Base-by-base conservation (phyloP, 2,888 invertebrate species). In the Disparrhopalites patrizii region DNA sequence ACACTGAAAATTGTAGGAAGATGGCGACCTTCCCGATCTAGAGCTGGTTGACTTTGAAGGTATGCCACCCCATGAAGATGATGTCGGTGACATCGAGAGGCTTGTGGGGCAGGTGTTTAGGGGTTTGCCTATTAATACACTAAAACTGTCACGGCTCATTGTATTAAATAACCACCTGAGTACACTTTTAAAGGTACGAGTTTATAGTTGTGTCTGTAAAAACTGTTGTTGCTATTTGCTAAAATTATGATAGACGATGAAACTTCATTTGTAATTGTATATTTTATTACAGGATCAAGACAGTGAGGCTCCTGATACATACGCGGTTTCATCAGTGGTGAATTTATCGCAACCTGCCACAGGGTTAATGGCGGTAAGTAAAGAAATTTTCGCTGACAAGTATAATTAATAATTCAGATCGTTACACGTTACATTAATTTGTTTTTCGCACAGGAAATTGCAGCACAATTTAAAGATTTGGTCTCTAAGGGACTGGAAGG, bases 271-370 rank as follows among this genome's bases (percentile, higher is more conserved):
- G 5, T 8, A 47, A 47, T 23, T 47, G 23, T 43, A 20, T 43
- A 43, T 33, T n/a, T 20, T 60, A 18, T 57, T 31, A 33, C 23
- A 65, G 64, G 69, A 66, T 10, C 67, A 72, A 23, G 56, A 68
- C 20, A 51, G 51, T 23, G 67, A 70, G 23, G 70, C 68, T 27
- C 64, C 64, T 3, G 33, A 62, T 10, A 64, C 64, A 18, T 71
- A 52, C 38, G 68, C 57, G 7, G 65, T 68, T 1, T 43, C 50
- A 18, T 52, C 65, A 8, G 62, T 51, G 7, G 33, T 68, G 7
- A 68, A 68, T 40, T 10, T 57, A 20, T 57, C 64, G 5, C 57
- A 65, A n/a, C 64, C 64, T n/a, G 5, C 25, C 1, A 50, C 30
- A n/a, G 51, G 15, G 15, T 25, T 31, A 8, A 20, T 15, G 23